A percentile compares a stretch with the other conserved stretches of the same genome.
Conservation (phyloP, 1,140 invertebrate genomes). For the Calosoma granatense region DNA sequence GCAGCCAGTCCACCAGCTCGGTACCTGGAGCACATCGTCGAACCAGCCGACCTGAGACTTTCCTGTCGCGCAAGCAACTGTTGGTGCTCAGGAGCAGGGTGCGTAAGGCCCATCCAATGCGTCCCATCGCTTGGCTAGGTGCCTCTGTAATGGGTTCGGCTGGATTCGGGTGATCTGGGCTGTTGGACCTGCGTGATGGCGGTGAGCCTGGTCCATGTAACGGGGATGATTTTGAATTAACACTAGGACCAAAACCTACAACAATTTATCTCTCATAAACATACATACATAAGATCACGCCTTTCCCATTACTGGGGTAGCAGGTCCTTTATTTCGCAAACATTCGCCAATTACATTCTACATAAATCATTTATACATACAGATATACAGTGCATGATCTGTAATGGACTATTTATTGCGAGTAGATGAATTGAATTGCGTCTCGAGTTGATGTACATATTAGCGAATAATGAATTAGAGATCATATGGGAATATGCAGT, state of each 20-base stretch:
- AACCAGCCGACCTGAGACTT: conserved; percentile 46
- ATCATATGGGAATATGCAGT: too few species aligned
- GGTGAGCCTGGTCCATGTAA: conserved; percentile 31
- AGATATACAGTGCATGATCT: too few species aligned
- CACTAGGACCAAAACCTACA: conserved; percentile 41
- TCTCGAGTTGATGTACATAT: too few species aligned
- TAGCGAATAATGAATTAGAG: too few species aligned
- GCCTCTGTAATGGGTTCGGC: conserved; percentile 49
- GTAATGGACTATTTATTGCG: too few species aligned
- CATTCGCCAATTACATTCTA: too few species aligned
- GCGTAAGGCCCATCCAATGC: conserved; percentile 58
- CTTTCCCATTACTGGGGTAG: too few species aligned
- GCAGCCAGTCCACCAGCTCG: conserved; percentile 73
- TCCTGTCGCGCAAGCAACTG: conserved; percentile 46
- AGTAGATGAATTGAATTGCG: too few species aligned
- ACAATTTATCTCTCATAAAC: conserved; percentile 12
- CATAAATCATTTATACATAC: too few species aligned
- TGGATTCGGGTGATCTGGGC: conserved; percentile 48
- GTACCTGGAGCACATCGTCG: conserved; percentile 47
- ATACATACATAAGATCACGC: too few species aligned
- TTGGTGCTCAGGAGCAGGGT: conserved; percentile 53
- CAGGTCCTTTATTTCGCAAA: too few species aligned
- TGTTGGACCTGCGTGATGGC: conserved; percentile 40
- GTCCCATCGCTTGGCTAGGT: conserved; percentile 51
- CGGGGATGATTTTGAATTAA: conserved; percentile 29